Evolutionary conservation across 2,888 invertebrate species (phyloP), one percentile per base, ranked within the genome.

Genomic region (Agelastica alni): DNA sequence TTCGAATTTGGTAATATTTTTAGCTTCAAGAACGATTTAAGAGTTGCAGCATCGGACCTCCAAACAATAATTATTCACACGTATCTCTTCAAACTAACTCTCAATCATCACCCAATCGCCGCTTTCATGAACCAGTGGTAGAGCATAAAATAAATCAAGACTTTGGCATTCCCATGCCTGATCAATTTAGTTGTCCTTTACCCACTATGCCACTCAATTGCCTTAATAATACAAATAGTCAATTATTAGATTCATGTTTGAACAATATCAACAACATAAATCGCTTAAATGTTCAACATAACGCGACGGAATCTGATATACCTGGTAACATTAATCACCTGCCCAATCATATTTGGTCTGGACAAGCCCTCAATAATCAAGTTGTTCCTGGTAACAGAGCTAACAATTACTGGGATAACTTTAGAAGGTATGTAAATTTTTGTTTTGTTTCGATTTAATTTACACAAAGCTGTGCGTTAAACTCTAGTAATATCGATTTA

Each of bases 331-430:
- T n/a, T n/a, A 75, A 75, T 55, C 59, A 69, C 57, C 64, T 65
- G 58, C 73, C 63, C 43, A 69, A 64, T 51, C 74, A 69, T 58
- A 72, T 75, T 61, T 77, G 71, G 79, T 73, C 72, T 58, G 76
- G 77, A 39, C 64, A 84, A 62, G 85, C 88, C 0, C 80, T 93
- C 36, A 93, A 93, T 77, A 93, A 93, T 76, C 92, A 93, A 79
- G 93, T 93, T 47, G 89, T 92, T 30, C 93, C 93, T 26, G 93
- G 93, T 18, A 92, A 91, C 76, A 81, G 93, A 61, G 92, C 93
- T 51, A 94, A 94, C 76, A 94, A 94, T 78, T 94, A 93, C 77
- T 93, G 92, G 92, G 93, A 94, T 74, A 93, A 94, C 78, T 93
- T 94, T 76, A 81, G 92, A 79, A 93, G 93, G 92, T 91, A 86